phyloP scores from a whole-genome alignment of 2,797 vertebrate genomes.

The Pangasius djambal region DNA sequence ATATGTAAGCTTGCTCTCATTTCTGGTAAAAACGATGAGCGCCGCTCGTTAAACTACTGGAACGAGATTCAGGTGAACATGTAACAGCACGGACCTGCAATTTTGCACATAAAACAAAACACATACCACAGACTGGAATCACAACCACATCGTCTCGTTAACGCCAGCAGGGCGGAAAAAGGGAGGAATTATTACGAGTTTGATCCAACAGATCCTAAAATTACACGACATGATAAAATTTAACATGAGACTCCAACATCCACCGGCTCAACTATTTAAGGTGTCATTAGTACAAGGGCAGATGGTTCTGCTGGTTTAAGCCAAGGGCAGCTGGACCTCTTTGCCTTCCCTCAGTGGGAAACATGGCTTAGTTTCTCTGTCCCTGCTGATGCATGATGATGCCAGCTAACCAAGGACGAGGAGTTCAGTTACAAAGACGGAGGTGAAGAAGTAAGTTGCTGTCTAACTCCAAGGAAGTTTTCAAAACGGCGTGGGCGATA shows the following conservation, averaged over 20 bases:
- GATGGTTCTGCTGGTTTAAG: not conserved
- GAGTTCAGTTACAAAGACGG: not conserved
- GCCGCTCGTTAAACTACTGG: not conserved
- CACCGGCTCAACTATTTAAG: not conserved
- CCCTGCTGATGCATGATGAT: not conserved
- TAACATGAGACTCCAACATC: not conserved
- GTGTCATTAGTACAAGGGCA: not conserved
- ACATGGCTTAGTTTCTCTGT: not conserved
- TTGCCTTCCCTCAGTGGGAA: not conserved
- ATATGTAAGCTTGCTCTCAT: not conserved
- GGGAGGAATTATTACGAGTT: not conserved
- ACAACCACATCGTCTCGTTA: not conserved
- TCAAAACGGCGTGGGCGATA: not conserved
- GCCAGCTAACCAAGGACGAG: not conserved
- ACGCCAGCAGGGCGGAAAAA: not conserved
- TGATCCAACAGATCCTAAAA: not conserved
- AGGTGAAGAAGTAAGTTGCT: not conserved
- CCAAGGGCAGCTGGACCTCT: not conserved
- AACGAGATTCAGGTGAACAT: not conserved
- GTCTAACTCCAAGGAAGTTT: slow-evolving; percentile 2
- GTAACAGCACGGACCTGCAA: not conserved
- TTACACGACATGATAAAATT: not conserved
- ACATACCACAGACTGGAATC: not conserved
- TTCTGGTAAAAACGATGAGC: not conserved
- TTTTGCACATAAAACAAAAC: not conserved